A percentile compares a stretch with the other conserved stretches of the same genome.
Evolutionary conservation across 2,113 vertebrate species (phyloP).

Genomic region (Lophochroa leadbeateri): DNA sequence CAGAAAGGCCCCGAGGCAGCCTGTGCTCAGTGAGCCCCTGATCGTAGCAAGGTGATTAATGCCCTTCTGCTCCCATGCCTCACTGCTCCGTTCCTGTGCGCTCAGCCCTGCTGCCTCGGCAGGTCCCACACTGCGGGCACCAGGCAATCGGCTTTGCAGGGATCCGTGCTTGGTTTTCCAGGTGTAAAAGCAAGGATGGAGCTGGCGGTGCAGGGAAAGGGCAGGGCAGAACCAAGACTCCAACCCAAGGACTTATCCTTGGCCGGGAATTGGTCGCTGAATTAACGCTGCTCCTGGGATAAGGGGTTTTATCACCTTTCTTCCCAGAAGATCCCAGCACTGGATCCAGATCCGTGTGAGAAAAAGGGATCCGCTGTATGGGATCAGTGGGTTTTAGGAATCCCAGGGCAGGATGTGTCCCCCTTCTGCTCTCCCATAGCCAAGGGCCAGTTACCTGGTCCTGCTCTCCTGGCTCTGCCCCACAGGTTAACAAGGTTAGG

Average conservation of each 20-base stretch:
- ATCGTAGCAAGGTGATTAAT: conserved; percentile 55
- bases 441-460: not conserved
- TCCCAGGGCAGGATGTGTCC: not conserved
- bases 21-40: conserved; percentile 50
- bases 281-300: fast-evolving
- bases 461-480: not conserved
- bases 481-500: not conserved
- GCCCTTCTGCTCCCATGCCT: conserved; percentile 49
- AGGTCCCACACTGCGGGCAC: not conserved
- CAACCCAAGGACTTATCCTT: not conserved
- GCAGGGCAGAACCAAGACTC: not conserved
- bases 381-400: not conserved
- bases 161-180: fast-evolving
- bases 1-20: conserved; percentile 48
- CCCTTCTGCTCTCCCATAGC: not conserved
- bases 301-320: not conserved
- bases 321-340: not conserved
- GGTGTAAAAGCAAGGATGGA: not conserved
- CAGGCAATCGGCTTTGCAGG: not conserved
- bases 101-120: not conserved
- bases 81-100: not conserved
- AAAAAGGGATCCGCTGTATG: not conserved
- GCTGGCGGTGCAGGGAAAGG: not conserved
- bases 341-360: not conserved
- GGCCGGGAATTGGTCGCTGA: no score